Conservation (phyloP, 2,113 vertebrate species). For the Morone saxatilis region DNA sequence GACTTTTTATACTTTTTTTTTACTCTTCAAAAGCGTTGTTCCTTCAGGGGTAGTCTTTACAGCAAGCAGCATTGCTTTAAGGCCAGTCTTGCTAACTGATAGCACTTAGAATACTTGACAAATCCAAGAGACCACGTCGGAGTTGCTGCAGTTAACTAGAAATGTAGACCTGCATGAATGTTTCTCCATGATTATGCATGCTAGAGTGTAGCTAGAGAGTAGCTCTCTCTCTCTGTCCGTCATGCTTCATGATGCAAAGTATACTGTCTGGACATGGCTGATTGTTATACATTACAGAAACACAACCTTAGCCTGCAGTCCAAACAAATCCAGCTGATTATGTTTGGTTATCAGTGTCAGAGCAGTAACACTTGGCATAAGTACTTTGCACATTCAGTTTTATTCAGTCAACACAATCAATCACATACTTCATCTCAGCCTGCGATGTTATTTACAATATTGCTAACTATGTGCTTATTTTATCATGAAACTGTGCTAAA, state of each 20-base stretch:
- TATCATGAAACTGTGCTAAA: constrained; percentile 30
- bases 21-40: constrained; percentile 60
- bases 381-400: constrained; percentile 54
- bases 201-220: constrained; percentile 39
- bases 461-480: constrained; percentile 23
- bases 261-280: constrained; percentile 12
- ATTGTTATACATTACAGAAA: constrained; percentile 29
- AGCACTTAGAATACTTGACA: constrained; percentile 48
- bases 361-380: constrained; percentile 28
- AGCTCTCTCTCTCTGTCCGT: constrained; percentile 22
- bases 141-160: constrained; percentile 38
- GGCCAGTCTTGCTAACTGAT: constrained; percentile 30
- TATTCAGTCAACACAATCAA: constrained; percentile 20
- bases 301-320: constrained; percentile 28
- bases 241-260: constrained; percentile 15
- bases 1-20: constrained; percentile 73
- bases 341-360: constrained; percentile 37
- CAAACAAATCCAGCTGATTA: constrained; percentile 42
- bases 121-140: constrained; percentile 32
- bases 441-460: constrained; percentile 10
- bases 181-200: constrained; percentile 71
- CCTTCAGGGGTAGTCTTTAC: constrained; percentile 46
- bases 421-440: constrained; percentile 5
- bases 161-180: constrained; percentile 67
- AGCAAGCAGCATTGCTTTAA: constrained; percentile 30